These are phyloP conservation scores for Drosophila repleta DNA, from an alignment of 1,140 invertebrate species.

Conservation along the genomic window DNA sequence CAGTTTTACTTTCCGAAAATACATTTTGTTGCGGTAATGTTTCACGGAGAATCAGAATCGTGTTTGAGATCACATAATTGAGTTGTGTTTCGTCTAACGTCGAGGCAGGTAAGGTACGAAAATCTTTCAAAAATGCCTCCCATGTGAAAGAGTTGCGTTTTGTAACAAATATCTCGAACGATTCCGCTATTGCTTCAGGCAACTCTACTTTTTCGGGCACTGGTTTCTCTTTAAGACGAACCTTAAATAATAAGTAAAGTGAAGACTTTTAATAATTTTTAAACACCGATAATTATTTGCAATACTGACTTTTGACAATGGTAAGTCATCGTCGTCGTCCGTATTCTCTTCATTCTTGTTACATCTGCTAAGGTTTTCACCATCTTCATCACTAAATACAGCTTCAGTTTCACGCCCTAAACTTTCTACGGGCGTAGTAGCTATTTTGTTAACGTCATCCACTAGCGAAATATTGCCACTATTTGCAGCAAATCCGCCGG, in stretches of 20 bases:
- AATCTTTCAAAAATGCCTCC: slow-evolving; percentile 80
- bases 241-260: slow-evolving; percentile 42
- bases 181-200: slow-evolving; percentile 70
- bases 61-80: slow-evolving; percentile 80
- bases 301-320: slow-evolving; percentile 87
- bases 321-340: slow-evolving; percentile 95
- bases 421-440: slow-evolving; percentile 38
- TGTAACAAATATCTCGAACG: slow-evolving; percentile 77
- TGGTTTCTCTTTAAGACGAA: slow-evolving; percentile 84
- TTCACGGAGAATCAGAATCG: slow-evolving; percentile 74
- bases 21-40: slow-evolving; percentile 75
- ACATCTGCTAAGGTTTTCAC: slow-evolving; percentile 85
- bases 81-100: slow-evolving; percentile 77
- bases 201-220: slow-evolving; percentile 81
- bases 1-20: slow-evolving; percentile 84
- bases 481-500: slow-evolving; percentile 22
- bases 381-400: slow-evolving; percentile 92
- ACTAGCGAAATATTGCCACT: slow-evolving; percentile 37
- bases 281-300: not conserved
- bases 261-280: not conserved
- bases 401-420: slow-evolving; percentile 86
- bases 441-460: slow-evolving; percentile 66
- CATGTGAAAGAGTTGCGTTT: slow-evolving; percentile 77
- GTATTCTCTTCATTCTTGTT: slow-evolving; percentile 87
- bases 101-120: slow-evolving; percentile 69